Conservation (phyloP, 2,797 vertebrate species). For the Apogon talboti region DNA sequence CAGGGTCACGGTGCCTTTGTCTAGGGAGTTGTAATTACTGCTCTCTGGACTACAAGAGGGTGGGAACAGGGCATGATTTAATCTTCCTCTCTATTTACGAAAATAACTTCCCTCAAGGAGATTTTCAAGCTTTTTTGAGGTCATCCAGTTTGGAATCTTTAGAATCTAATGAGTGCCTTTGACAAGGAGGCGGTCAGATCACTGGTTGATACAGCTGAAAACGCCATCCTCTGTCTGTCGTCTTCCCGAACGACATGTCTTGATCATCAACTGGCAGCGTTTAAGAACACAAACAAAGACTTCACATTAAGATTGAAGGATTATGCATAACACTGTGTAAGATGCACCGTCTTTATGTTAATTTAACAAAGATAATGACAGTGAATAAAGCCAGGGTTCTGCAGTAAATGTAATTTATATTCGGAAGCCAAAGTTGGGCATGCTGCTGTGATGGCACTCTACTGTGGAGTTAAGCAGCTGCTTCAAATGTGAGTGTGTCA, state of each 20-base stretch:
- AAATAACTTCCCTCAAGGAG: conserved; percentile 64
- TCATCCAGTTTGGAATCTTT: conserved; percentile 60
- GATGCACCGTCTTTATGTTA: conserved; percentile 6
- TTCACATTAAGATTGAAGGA: conserved; percentile 7
- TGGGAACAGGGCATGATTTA: conserved; percentile 68
- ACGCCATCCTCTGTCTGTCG: conserved; percentile 22
- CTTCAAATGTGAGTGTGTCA: conserved; percentile 51
- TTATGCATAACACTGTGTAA: conserved; percentile 11
- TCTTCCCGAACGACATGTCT: conserved; percentile 32
- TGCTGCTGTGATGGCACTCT: conserved; percentile 32
- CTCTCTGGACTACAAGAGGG: conserved; percentile 55
- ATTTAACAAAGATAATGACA: conserved; percentile 22
- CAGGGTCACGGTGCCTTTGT: conserved; percentile 73
- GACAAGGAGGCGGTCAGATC: conserved; percentile 44
- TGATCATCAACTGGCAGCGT: conserved; percentile 19
- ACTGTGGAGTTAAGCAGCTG: conserved; percentile 55
- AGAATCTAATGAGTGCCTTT: conserved; percentile 50
- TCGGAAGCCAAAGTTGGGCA: conserved; percentile 6
- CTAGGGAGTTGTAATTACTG: conserved; percentile 75
- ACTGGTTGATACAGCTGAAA: conserved; percentile 31
- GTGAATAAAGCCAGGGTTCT: conserved; percentile 13
- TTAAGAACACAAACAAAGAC: conserved; percentile 17
- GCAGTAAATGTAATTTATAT: conserved; percentile 40
- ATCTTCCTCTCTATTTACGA: conserved; percentile 65
- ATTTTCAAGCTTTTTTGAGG: conserved; percentile 61